Evolutionary conservation across 1,140 invertebrate genomes (phyloP), one percentile per base, ranked within the genome.

Genomic region (Bombus difficillimus): DNA sequence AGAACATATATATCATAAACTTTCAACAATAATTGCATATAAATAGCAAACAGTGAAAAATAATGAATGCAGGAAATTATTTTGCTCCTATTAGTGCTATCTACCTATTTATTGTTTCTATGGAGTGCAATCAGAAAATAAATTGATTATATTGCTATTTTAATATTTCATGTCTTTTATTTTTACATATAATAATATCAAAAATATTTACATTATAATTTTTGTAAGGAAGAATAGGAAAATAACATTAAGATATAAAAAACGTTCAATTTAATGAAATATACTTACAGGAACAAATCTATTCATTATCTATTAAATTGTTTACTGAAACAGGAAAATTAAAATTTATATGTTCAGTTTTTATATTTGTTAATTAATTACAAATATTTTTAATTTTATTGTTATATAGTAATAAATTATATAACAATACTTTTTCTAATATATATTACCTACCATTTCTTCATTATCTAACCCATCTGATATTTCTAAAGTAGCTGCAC

Each of bases 381-480:
- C 10, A 37, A 66, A 47, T 47, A 68, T 39, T 74, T 74, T 9
- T 53, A 34, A 74, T 39, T 76, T 39, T 66, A 8, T 37, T 37
- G 10, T 75, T 53, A 53, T 10, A 62, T 41, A 18, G 3, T 62
- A 18, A 12, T 0, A 59, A 39, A 77, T 62, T 37, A 62, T 62
- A 62, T 28, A 41, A 39, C 18, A n/a, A 57, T 28, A 76, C 6
- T 41, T 34, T 28, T 59, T 32, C 22, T 32, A 25, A 64, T 59
- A 15, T 34, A n/a, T 62, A 28, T 8, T 74, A 68, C 37, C 75
- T 59, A 85, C 68, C 25, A 62, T 10, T 62, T 62, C 59, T 62
- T 85, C 83, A 37, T 80, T 53, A 32, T 80, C 76, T 39, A 77
- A 72, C n/a, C 25, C 39, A 37, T 85, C 83, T n/a, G 47, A 72